phyloP scores from a whole-genome alignment of 2,797 vertebrate species.

The Erethizon dorsatum region DNA sequence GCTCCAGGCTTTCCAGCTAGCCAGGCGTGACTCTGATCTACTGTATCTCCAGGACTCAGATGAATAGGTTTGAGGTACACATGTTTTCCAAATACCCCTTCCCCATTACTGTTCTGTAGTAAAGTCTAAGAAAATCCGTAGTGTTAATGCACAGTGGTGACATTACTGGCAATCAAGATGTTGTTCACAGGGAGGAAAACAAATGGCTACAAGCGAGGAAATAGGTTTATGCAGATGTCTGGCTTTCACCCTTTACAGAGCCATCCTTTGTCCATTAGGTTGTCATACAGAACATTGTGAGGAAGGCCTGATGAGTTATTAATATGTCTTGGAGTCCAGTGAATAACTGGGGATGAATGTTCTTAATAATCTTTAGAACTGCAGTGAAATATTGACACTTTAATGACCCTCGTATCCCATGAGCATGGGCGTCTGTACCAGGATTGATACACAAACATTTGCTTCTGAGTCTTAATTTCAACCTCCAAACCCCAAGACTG shows the following conservation, averaged over 20 bases:
- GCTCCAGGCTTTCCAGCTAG: background rate
- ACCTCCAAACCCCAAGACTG: background rate
- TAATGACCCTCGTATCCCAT: background rate
- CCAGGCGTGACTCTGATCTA: background rate
- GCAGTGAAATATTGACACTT: background rate
- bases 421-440: background rate
- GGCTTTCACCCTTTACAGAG: background rate
- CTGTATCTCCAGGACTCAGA: background rate
- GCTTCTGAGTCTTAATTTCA: background rate
- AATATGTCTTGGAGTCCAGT: background rate
- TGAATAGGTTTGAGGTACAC: background rate
- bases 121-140: background rate
- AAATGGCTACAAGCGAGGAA: background rate
- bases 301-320: background rate
- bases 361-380: background rate
- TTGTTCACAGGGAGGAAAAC: no score
- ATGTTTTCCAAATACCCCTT: background rate
- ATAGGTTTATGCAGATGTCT: background rate
- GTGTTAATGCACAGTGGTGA: background rate
- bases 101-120: background rate
- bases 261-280: background rate
- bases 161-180: no score
- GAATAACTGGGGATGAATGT: background rate
- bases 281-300: background rate
- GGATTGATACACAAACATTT: accelerated